Percentiles rank a stretch among this genome's conserved stretches.
Conservation (phyloP, 2,797 vertebrate genomes). For the Etheostoma perlongum region DNA sequence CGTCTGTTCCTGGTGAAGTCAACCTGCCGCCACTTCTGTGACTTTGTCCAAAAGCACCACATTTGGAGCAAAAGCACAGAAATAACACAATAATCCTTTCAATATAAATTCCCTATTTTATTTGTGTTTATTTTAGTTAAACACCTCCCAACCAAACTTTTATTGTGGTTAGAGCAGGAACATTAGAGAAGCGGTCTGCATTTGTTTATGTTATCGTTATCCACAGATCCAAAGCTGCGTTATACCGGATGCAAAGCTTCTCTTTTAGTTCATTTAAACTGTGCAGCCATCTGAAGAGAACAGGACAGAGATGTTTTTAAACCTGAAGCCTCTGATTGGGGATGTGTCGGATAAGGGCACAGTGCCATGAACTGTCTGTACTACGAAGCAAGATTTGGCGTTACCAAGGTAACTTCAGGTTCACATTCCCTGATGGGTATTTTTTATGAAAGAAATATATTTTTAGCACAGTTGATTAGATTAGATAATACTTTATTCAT, state of each 20-base stretch:
- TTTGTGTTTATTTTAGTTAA: neutral
- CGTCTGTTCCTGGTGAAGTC: too few relatives aligned
- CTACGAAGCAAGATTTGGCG: too few relatives aligned
- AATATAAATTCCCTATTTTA: neutral
- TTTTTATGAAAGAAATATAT: too few relatives aligned
- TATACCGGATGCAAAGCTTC: neutral
- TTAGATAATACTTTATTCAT: too few relatives aligned
- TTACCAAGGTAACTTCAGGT: too few relatives aligned
- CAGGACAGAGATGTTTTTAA: too few relatives aligned
- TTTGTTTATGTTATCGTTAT: neutral
- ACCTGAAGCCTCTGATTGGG: too few relatives aligned
- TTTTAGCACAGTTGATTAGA: too few relatives aligned
- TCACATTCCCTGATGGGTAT: too few relatives aligned
- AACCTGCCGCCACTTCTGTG: too few relatives aligned
- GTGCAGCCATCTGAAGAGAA: neutral
- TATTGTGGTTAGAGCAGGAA: neutral
- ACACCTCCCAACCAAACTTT: neutral
- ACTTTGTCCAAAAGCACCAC: too few relatives aligned
- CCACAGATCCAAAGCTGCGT: neutral
- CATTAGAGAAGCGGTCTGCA: neutral
- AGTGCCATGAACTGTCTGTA: neutral
- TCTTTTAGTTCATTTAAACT: neutral
- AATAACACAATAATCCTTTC: neutral
- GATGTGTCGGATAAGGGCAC: neutral
- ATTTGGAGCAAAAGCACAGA: neutral